Evolutionary conservation across 2,113 vertebrate genomes (phyloP).

Genomic region (Malurus cyaneus): DNA sequence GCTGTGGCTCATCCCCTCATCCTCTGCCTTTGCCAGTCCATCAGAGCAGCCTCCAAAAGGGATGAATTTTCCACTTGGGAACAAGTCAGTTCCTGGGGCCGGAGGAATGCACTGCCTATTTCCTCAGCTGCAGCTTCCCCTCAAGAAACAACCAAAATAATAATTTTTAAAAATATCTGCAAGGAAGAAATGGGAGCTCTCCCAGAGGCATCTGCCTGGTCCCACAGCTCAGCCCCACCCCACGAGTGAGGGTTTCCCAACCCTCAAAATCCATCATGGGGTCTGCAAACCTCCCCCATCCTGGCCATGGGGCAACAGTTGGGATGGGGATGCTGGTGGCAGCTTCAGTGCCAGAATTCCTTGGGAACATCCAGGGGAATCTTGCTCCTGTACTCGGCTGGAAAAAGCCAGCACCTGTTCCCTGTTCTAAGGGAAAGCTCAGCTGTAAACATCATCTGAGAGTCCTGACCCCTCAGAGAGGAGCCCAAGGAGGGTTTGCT

Average conservation of each 20-base stretch:
- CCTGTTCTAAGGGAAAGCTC: not conserved
- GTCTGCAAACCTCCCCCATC: not conserved
- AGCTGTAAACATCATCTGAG: not conserved
- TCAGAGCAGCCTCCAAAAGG: not conserved
- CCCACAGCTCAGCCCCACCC: fast-evolving
- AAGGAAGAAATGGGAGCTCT: not conserved
- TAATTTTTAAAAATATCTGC: not conserved
- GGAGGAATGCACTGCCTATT: not conserved
- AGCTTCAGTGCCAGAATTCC: not conserved
- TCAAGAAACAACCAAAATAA: not conserved
- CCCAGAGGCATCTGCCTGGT: fast-evolving
- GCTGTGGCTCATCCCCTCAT: not conserved
- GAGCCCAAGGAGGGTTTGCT: not conserved
- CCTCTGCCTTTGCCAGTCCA: not conserved
- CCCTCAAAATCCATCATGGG: fast-evolving
- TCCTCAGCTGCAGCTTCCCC: slow-evolving; percentile 17
- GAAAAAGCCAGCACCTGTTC: not conserved
- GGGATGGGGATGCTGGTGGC: fast-evolving
- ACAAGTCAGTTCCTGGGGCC: not conserved
- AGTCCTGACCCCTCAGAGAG: not conserved
- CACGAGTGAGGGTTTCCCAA: fast-evolving
- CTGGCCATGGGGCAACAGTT: fast-evolving
- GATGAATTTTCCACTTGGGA: not conserved
- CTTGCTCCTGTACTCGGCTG: not conserved
- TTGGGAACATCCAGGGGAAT: fast-evolving